Percentiles rank a stretch among this genome's conserved stretches.
phyloP scores from a whole-genome alignment of 2,113 vertebrate genomes.

The Strix uralensis region DNA sequence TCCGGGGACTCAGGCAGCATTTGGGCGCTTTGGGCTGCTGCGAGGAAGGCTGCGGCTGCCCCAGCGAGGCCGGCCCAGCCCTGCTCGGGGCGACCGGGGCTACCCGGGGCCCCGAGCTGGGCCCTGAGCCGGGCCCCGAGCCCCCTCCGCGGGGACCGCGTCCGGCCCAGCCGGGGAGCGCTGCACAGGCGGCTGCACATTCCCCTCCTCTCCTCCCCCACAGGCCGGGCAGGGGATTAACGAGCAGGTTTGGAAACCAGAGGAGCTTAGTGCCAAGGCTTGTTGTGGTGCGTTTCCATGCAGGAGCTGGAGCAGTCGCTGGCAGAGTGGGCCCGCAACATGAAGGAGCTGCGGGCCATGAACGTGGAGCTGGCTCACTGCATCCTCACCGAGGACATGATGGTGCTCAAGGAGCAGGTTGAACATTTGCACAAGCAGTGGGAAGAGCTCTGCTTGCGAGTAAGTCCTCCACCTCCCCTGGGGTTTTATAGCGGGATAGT shows the following conservation, averaged over 20 bases:
- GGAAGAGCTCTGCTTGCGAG: slow-evolving; percentile 79
- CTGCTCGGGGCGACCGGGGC: no score
- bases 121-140: no score
- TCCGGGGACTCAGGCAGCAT: accelerated
- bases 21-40: neutral
- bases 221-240: slow-evolving; percentile 81
- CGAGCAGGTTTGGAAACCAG: slow-evolving; percentile 75
- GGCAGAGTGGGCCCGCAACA: slow-evolving; percentile 81
- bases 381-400: slow-evolving; percentile 80
- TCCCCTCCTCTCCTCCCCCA: slow-evolving; percentile 74
- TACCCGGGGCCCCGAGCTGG: no score
- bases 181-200: neutral
- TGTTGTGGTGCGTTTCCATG: slow-evolving; percentile 75
- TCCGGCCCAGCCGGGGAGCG: neutral
- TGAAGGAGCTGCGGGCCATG: slow-evolving; percentile 81
- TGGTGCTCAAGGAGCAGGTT: slow-evolving; percentile 85
- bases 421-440: slow-evolving; percentile 83
- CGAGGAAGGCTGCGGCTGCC: neutral
- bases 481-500: accelerated
- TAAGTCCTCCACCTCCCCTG: slow-evolving; percentile 24
- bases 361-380: slow-evolving; percentile 82
- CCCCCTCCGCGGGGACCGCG: no score
- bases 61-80: neutral
- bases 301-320: slow-evolving; percentile 88
- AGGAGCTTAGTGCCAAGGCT: slow-evolving; percentile 61